Conservation (phyloP, 2,888 invertebrate species). For the Drosophila sordidapex region DNA sequence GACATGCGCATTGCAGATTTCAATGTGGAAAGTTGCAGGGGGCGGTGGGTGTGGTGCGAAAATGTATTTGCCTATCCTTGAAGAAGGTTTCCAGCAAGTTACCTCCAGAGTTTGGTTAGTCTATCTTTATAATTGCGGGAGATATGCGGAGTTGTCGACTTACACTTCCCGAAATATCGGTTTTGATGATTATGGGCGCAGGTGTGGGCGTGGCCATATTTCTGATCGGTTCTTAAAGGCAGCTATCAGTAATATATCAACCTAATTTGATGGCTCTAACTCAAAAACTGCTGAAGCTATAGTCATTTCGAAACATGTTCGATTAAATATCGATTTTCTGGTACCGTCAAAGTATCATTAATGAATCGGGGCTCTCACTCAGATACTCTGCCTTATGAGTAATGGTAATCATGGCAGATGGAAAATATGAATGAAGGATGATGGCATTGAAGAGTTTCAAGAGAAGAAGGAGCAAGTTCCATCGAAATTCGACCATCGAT, state of each 20-base stretch:
- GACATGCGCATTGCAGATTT: too few species aligned
- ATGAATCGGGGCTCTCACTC: not conserved
- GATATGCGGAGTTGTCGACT: not conserved
- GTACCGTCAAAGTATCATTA: not conserved
- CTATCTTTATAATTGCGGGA: not conserved
- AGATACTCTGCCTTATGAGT: not conserved
- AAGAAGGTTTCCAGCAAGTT: too few species aligned
- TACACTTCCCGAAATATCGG: not conserved
- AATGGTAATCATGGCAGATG: not conserved
- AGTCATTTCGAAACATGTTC: too few species aligned
- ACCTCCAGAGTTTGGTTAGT: too few species aligned
- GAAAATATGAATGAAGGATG: not conserved
- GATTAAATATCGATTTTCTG: too few species aligned
- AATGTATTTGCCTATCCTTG: too few species aligned
- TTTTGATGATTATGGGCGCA: not conserved
- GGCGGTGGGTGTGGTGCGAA: too few species aligned
- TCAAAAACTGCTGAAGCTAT: too few species aligned
- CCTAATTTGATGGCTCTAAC: not conserved
- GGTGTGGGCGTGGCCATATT: not conserved
- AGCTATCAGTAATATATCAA: not conserved
- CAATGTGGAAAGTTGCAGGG: too few species aligned
- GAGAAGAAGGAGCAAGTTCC: not conserved
- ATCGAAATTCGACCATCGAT: not conserved
- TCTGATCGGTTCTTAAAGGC: too few species aligned
- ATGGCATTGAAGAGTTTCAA: not conserved